phyloP scores from a whole-genome alignment of 2,113 vertebrate species.

The Capreolus pygargus region DNA sequence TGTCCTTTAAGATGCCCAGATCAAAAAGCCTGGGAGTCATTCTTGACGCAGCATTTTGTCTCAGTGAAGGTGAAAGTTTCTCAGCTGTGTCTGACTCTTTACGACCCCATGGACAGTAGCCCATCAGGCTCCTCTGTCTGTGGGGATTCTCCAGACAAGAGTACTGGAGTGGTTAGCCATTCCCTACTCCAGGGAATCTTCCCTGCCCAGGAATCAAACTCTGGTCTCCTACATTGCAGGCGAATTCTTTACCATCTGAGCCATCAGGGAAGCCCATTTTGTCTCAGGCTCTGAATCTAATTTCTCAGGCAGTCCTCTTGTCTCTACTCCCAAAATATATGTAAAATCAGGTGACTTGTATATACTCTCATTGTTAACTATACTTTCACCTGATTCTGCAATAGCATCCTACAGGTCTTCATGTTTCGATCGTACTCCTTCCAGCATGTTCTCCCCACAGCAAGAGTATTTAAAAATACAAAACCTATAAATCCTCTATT shows the following conservation, averaged over 20 bases:
- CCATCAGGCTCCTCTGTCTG: neutral
- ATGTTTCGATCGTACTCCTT: neutral
- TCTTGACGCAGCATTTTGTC: neutral
- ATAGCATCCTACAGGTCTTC: neutral
- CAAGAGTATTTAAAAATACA: neutral
- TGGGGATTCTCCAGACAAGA: neutral
- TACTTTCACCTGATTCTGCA: neutral
- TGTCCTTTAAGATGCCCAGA: neutral
- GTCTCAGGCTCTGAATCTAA: neutral
- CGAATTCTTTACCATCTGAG: neutral
- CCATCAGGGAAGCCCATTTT: neutral
- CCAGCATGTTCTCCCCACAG: neutral
- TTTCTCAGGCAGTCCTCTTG: neutral
- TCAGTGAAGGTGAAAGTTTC: neutral
- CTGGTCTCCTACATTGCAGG: neutral
- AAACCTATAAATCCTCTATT: neutral
- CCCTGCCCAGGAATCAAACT: neutral
- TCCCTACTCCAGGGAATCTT: neutral
- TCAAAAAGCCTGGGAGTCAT: neutral
- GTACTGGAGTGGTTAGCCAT: neutral
- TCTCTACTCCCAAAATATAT: neutral
- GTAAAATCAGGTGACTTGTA: neutral
- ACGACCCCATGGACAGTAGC: neutral
- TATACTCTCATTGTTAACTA: neutral
- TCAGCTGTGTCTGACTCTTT: neutral